Evolutionary conservation across 2,113 vertebrate species (phyloP), one percentile per base, ranked within the genome.

Genomic region (Colinus virginianus): DNA sequence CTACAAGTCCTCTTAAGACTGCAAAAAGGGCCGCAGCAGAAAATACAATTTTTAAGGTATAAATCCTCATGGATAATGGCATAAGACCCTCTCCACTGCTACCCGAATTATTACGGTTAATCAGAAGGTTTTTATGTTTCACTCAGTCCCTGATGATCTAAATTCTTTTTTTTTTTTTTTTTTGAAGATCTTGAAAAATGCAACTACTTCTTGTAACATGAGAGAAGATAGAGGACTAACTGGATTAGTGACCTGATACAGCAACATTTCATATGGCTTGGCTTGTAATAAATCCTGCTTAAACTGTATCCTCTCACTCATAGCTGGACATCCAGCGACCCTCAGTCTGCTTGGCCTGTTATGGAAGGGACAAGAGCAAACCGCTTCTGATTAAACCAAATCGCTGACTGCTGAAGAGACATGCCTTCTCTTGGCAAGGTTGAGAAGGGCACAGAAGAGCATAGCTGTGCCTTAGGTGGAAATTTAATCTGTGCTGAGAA

Each of bases 181-280:
- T 86, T 91, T 78, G 51, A 58, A n/a, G 55, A 58, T 58, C 67
- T 34, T 81, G 28, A 62, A 78, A 79, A 87, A 83, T 63, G 56
- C 40, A 42, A 78, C 78, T 75, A 75, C 53, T 58, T 46, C 2
- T 2, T 30, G 92, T 83, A 96, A 96, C 87, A 26, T n/a, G 89
- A 94, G 95, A 92, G 82, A 87, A 91, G 87, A 82, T 9, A 88
- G 90, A 87, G 64, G 78, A 91, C 94, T 91, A 91, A 67, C 66
- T 61, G 91, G 91, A 96, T 96, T 95, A 94, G 92, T 85, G 91
- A 93, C 48, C 71, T 93, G 94, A 95, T 93, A 90, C 68, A 92
- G 71, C 42, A 94, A 91, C 76, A 75, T 90, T 87, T 43, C 77
- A 43, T 83, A 80, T 58, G 62, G 58, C 71, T 83, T 69, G 70